Base-by-base conservation (phyloP, 2,113 vertebrate genomes). In the Pycnonotus jocosus region DNA sequence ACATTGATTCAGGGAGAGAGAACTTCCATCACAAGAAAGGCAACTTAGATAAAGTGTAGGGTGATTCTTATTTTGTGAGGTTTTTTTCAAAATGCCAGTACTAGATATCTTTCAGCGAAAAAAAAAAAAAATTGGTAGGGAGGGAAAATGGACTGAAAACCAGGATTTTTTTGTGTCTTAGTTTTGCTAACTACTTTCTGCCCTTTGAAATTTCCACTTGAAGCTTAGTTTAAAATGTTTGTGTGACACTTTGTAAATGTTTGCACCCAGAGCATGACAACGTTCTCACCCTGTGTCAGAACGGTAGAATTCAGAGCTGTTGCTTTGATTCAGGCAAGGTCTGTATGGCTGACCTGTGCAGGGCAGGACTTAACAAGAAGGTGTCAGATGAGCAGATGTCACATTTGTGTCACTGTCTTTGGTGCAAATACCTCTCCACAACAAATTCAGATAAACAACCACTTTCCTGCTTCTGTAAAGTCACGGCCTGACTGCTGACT, bases 371-470 rank as follows among this genome's bases (percentile, higher is more conserved):
- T 33, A 6, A 15, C 15, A 16, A 60, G 30, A 0, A 7, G 27
- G 23, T 66, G 42, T 28, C 45, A 22, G 42, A 27, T 0, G 1
- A 40, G 17, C 30, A 27, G 22, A 7, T 1, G 20, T 6, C 11
- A 0, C 1, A 11, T 68, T 35, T 71, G 53, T 17, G 5, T 31
- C 45, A 45, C 44, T 50, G 25, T 22, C 33, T 22, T 5, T 0
- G 17, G 44, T 13, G 22, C 51, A 62, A 48, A 15, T 12, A 3
- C 27, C 14, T 69, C 40, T 48, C 15, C 5, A 4, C 28, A 0
- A 0, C 33, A 9, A 23, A 56, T 30, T n/a, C 25, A 7, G 38
- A 4, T n/a, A 23, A 80, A 60, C 0, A 1, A 0, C 28, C 10
- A 5, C 8, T n/a, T 18, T 5, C 8, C 13, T 54, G 50, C 56